Percentiles rank a stretch among this genome's conserved stretches.
Evolutionary conservation across 2,113 vertebrate species (phyloP).

Genomic region (Climacteris rufus): DNA sequence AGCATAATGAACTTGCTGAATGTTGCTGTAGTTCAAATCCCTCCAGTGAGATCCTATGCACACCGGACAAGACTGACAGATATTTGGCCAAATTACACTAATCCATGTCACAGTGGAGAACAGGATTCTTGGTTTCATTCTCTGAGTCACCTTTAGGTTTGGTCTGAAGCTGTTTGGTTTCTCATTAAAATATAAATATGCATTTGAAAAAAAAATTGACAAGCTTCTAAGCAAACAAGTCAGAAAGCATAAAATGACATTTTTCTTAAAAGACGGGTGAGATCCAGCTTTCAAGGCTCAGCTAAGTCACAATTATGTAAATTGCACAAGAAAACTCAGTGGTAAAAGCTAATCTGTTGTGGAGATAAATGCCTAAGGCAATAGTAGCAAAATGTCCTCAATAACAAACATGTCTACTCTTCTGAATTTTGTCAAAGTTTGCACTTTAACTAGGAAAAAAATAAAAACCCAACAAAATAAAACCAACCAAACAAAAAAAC

Average conservation of each 20-base stretch:
- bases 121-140: not conserved
- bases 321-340: not conserved
- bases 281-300: not conserved
- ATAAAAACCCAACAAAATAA: too few species aligned
- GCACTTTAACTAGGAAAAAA: not conserved
- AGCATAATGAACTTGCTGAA: rapidly evolving
- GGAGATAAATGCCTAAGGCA: not conserved
- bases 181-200: not conserved
- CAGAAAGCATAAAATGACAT: not conserved
- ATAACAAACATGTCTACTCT: not conserved
- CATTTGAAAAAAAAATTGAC: not conserved
- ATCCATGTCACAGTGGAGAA: not conserved
- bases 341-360: not conserved
- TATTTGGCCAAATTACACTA: slow-evolving; percentile 18
- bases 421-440: not conserved
- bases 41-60: not conserved
- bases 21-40: not conserved
- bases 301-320: not conserved
- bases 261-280: not conserved
- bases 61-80: not conserved
- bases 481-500: not conserved
- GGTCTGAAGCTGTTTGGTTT: not conserved
- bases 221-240: not conserved
- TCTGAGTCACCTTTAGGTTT: not conserved
- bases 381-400: not conserved